Evolutionary conservation across 2,888 invertebrate genomes (phyloP).

Genomic region (Drosophila villosipedis): DNA sequence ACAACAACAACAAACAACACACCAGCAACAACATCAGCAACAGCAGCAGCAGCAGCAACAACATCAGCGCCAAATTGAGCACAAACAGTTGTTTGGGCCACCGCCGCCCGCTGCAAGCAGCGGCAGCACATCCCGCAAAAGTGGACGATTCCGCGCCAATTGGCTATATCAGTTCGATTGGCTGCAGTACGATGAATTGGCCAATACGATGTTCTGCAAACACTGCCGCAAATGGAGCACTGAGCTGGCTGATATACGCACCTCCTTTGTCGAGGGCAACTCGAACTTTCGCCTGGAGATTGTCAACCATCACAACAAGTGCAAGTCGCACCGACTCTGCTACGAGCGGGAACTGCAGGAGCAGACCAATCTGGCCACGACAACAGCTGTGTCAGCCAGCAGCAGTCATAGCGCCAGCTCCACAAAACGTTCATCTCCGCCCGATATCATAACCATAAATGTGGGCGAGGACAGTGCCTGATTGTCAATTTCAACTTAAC

Average conservation of each 20-base stretch:
- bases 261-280: constrained; percentile 92
- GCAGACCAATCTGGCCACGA: constrained; percentile 28
- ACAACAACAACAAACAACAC: constrained; percentile 85
- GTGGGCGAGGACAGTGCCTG: constrained; percentile 78
- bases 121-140: constrained; percentile 85
- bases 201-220: constrained; percentile 90
- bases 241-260: constrained; percentile 89
- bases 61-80: not conserved
- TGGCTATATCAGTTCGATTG: constrained; percentile 91
- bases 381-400: constrained; percentile 1
- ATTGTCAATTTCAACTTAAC: constrained; percentile 15
- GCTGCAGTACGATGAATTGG: constrained; percentile 89
- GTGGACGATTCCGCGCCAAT: constrained; percentile 88
- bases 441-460: constrained; percentile 82
- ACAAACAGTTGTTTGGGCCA: constrained; percentile 9
- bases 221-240: constrained; percentile 91
- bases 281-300: constrained; percentile 91
- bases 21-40: constrained; percentile 61
- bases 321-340: constrained; percentile 91
- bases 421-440: constrained; percentile 42
- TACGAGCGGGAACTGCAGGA: constrained; percentile 86
- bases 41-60: constrained; percentile 73
- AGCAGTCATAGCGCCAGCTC: constrained; percentile 8
- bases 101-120: not conserved
- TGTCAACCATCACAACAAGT: constrained; percentile 92